Base-by-base conservation (phyloP, 1,140 invertebrate genomes). In the Drosophila nannoptera region DNA sequence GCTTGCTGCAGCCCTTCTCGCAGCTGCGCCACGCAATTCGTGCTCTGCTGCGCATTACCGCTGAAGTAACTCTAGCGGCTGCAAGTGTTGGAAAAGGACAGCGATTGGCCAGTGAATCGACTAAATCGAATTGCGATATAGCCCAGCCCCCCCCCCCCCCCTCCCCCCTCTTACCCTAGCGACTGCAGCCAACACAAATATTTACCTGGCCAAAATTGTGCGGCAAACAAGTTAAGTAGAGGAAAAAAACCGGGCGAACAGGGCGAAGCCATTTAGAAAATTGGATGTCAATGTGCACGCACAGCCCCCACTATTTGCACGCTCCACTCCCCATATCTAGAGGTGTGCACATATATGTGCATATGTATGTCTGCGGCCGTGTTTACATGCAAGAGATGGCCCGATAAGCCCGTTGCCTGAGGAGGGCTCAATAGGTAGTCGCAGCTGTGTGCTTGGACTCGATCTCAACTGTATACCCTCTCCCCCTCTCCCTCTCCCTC, bases 211-310 rank as follows among this genome's bases (percentile, higher is more conserved):
- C 14, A 45, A 31, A 36, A 66, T 33, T 40, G 45, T 68, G 48
- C 38, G 40, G 60, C 70, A 66, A 73, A 70, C 49, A 73, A 66
- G 55, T 66, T 40, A 42, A 66, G 56, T 54, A 50, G 43, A 69
- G 58, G 73, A 53, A 54, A 66, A 65, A 68, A 16, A 68, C 33
- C 43, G 12, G 22, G 59, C 36, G 67, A 75, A 72, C 56, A 67
- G n/a, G 32, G 22, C 22, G 52, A 46, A 71, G 35, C 70, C 70
- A 78, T 82, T 82, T 83, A 69, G 78, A 61, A 78, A 83, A 82
- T 78, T 82, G 75, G 66, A 58, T 67, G 58, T 48, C 77, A 60
- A 56, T 49, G 54, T 49, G 62, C 49, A 40, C 42, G 43, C 56
- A 73, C 60, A 22, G 22, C 22, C 22, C 22, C 22, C 22, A 22